Evolutionary conservation across 2,888 invertebrate species (phyloP).

Genomic region (Torymus tubicola): DNA sequence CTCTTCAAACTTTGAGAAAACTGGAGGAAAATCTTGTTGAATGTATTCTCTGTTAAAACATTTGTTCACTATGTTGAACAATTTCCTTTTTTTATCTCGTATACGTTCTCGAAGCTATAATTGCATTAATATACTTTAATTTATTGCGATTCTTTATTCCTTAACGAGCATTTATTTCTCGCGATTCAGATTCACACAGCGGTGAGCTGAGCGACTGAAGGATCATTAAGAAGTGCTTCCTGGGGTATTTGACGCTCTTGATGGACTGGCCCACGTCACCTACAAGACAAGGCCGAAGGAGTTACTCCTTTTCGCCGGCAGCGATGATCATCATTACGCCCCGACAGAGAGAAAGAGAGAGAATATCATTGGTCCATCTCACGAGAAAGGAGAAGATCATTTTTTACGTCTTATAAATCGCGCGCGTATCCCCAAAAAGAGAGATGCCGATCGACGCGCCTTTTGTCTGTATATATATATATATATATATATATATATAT

Average conservation of each 20-base stretch:
- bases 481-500: too few relatives aligned
- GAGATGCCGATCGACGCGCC: conserved; percentile 16
- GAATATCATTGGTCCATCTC: conserved; percentile 22
- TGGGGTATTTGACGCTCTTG: not conserved
- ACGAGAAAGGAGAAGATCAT: conserved; percentile 12
- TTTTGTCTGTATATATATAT: conserved; percentile 17
- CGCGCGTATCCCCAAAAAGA: conserved; percentile 15
- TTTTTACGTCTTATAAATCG: conserved; percentile 41
- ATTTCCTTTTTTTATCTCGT: too few relatives aligned
- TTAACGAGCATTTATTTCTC: not conserved
- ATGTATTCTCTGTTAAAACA: too few relatives aligned
- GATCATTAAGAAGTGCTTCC: not conserved
- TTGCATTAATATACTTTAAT: too few relatives aligned
- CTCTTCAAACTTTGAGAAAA: too few relatives aligned
- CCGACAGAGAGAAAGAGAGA: not conserved
- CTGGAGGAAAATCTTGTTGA: too few relatives aligned
- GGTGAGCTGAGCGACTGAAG: not conserved
- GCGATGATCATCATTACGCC: conserved; percentile 25
- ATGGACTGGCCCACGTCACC: conserved; percentile 20
- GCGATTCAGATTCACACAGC: too few relatives aligned
- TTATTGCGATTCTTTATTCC: not conserved
- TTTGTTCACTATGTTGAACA: too few relatives aligned
- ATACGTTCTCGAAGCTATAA: too few relatives aligned
- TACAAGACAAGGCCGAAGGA: conserved; percentile 1
- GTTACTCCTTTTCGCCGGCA: not conserved